phyloP scores from a whole-genome alignment of 2,113 vertebrate species.

The Theristicus caerulescens region DNA sequence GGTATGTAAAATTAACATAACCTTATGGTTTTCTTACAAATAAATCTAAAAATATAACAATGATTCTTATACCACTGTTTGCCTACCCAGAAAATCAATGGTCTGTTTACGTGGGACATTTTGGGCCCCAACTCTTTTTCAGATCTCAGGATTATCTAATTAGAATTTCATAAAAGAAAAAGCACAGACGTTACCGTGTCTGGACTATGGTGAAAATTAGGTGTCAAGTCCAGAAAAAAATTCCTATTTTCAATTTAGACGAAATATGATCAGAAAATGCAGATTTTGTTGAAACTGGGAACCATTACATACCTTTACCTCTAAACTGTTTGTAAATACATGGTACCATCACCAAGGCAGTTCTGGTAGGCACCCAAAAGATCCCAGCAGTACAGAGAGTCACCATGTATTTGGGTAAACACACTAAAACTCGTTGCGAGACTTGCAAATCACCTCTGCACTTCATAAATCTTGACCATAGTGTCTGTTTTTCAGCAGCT shows the following conservation, averaged over 20 bases:
- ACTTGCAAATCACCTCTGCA: not conserved
- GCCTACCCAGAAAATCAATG: not conserved
- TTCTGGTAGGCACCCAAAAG: not conserved
- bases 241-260: accelerated
- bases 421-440: not conserved
- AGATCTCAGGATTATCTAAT: not conserved
- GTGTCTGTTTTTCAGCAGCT: not conserved
- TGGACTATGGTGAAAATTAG: not conserved
- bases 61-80: not conserved
- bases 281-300: not conserved
- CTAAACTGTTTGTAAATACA: not conserved
- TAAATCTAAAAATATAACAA: not conserved
- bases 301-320: not conserved
- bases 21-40: not conserved
- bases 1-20: not conserved
- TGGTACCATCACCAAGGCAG: not conserved
- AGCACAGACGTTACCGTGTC: not conserved
- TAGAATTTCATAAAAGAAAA: not conserved
- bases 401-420: not conserved
- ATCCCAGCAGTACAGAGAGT: not conserved
- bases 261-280: not conserved
- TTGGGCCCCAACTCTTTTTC: not conserved
- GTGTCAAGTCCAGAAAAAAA: not conserved
- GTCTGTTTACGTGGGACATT: not conserved
- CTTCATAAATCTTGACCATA: not conserved